Evolutionary conservation across 1,140 invertebrate species (phyloP), one percentile per base, ranked within the genome.

Genomic region (Drosophila sp.): DNA sequence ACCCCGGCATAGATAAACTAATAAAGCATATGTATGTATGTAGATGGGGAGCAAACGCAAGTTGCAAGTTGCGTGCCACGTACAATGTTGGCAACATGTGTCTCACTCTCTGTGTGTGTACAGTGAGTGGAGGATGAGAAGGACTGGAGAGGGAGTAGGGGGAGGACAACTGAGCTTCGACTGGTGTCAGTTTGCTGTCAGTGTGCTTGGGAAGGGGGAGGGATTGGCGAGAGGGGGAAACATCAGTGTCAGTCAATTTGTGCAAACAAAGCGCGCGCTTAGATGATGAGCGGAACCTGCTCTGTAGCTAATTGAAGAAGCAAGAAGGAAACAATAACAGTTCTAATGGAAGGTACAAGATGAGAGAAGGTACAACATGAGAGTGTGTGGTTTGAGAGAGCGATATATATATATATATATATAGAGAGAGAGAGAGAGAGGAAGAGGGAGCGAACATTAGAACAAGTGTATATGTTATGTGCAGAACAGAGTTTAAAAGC

Each of bases 1-100:
- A n/a, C 81, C 78, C 56, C 46, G 54, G 58, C 59, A 56, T 48
- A 74, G 70, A 69, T 87, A 87, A 86, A 82, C 81, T 86, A 86
- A 86, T 86, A 86, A 86, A 86, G 78, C 81, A 86, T 86, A 86
- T 87, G 81, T 72, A 86, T 82, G 87, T 86, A 86, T 87, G 81
- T 72, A 86, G 57, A 62, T 46, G 32, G 29, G 38, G 16, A 41
- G 43, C 21, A 32, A 40, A 25, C 41, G 34, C 18, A 38, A 53
- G 70, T 63, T 81, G 71, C 58, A 71, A 63, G 64, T 82, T 50
- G 62, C 9, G 9, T 43, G 57, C 50, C 50, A 53, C 54, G 70
- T 65, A 61, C 45, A n/a, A 48, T 1, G 9, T 38, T 76, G 45
- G 63, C 13, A 62, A 45, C 69, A 74, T 59, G 76, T 57, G 72